A percentile compares a stretch with the other conserved stretches of the same genome.
phyloP scores from a whole-genome alignment of 2,888 invertebrate genomes.

The Drosophila meridionalis region DNA sequence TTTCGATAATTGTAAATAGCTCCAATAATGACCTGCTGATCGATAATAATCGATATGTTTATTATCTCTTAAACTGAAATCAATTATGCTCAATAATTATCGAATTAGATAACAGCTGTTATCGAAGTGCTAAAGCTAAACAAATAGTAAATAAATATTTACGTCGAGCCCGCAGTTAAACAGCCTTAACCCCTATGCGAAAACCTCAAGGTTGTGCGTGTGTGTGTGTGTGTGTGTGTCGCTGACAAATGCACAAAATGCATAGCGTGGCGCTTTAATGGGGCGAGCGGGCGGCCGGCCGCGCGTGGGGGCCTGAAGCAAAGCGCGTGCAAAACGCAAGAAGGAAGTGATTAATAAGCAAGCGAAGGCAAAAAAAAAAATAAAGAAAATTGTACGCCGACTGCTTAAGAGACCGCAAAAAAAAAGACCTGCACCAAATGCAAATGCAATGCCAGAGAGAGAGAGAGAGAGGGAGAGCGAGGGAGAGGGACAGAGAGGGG shows the following conservation, averaged over 20 bases:
- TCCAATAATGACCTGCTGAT: neutral
- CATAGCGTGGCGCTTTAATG: slow-evolving; percentile 27
- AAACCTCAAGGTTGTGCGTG: slow-evolving; percentile 43
- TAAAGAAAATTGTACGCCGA: slow-evolving; percentile 40
- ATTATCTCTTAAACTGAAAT: neutral
- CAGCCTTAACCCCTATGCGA: slow-evolving; percentile 2
- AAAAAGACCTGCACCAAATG: slow-evolving; percentile 35
- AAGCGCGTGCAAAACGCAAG: slow-evolving; percentile 61
- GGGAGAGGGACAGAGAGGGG: neutral
- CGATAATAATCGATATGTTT: neutral
- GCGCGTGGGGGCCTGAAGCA: slow-evolving; percentile 1
- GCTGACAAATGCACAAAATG: slow-evolving; percentile 65
- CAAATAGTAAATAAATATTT: slow-evolving; percentile 14
- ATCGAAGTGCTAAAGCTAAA: neutral
- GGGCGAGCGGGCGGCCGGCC: neutral
- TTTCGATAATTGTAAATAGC: neutral
- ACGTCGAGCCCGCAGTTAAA: neutral
- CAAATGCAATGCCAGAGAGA: slow-evolving; percentile 11
- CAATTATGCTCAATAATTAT: neutral
- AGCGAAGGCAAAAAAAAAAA: slow-evolving; percentile 46
- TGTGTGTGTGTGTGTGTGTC: slow-evolving; percentile 17
- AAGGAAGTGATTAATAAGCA: slow-evolving; percentile 74
- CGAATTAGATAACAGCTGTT: neutral
- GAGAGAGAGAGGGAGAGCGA: neutral
- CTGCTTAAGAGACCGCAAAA: slow-evolving; percentile 53